These are phyloP conservation scores for Spea hammondii DNA, from an alignment of 2,797 vertebrate species.

Conservation along the genomic window DNA sequence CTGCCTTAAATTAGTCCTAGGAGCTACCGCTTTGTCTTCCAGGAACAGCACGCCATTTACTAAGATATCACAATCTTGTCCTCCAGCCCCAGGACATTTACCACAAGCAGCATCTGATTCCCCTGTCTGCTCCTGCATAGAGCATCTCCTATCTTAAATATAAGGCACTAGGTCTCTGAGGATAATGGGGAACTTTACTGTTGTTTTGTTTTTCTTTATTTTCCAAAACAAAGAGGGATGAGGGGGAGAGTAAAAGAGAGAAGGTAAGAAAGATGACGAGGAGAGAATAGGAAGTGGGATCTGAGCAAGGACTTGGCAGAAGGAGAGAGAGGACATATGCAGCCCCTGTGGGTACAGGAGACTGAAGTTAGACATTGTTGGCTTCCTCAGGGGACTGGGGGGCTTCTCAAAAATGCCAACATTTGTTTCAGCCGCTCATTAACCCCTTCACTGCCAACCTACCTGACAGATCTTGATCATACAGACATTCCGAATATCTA, in stretches of 20 bases:
- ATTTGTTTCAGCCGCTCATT: slow-evolving; percentile 42
- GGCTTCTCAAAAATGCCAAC: slow-evolving; percentile 41
- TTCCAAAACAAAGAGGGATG: slow-evolving; percentile 34
- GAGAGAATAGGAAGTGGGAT: slow-evolving; percentile 24
- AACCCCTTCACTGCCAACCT: slow-evolving; percentile 21
- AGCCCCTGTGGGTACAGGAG: slow-evolving; percentile 50
- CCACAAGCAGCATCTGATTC: too few relatives aligned
- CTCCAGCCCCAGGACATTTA: too few relatives aligned
- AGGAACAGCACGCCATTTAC: too few relatives aligned
- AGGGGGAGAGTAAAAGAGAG: background rate
- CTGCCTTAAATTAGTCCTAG: too few relatives aligned
- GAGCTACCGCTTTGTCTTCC: too few relatives aligned
- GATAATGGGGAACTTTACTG: too few relatives aligned
- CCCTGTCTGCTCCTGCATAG: too few relatives aligned
- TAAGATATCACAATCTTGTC: too few relatives aligned
- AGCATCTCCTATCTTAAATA: too few relatives aligned
- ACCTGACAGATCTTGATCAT: background rate
- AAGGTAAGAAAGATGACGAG: slow-evolving; percentile 14
- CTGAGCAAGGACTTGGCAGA: slow-evolving; percentile 41
- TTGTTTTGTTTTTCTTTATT: too few relatives aligned
- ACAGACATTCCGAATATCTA: too few relatives aligned
- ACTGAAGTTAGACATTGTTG: slow-evolving; percentile 45
- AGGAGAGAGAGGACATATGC: slow-evolving; percentile 50
- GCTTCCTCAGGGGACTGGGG: slow-evolving; percentile 38
- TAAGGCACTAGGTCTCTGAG: too few relatives aligned